Evolutionary conservation across 2,113 vertebrate genomes (phyloP).

Genomic region (Scatophagus argus): DNA sequence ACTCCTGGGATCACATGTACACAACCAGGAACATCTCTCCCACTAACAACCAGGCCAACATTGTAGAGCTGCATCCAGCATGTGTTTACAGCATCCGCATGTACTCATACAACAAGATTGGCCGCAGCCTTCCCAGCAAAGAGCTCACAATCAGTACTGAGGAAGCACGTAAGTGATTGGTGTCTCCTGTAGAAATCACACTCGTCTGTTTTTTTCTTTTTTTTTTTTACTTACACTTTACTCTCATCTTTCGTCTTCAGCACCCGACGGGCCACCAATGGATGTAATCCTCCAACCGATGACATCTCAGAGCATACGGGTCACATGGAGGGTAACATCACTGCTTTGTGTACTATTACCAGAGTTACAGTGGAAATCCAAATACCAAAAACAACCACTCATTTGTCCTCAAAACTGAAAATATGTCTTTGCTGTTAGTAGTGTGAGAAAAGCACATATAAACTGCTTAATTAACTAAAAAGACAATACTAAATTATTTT

Average conservation of each 20-base stretch:
- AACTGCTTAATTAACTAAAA: neutral
- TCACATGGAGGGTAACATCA: constrained; percentile 95
- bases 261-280: constrained; percentile 96
- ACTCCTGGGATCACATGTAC: constrained; percentile 99
- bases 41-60: constrained; percentile 99
- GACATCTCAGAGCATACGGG: constrained; percentile 98
- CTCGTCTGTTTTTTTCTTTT: neutral
- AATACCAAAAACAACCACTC: neutral
- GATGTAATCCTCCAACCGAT: constrained; percentile 95
- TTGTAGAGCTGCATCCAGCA: constrained; percentile 96
- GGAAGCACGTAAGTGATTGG: constrained; percentile 90
- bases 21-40: constrained; percentile 98
- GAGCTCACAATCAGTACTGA: constrained; percentile 97
- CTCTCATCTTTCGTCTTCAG: constrained; percentile 74
- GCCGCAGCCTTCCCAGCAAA: constrained; percentile 97
- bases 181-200: neutral
- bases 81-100: constrained; percentile 99
- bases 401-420: constrained; percentile 3
- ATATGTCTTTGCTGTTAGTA: neutral
- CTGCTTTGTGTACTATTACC: neutral
- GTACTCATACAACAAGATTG: constrained; percentile 99
- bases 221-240: neutral
- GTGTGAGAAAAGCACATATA: neutral
- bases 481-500: too few relatives aligned
- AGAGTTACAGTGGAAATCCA: neutral